phyloP scores from a whole-genome alignment of 1,140 invertebrate genomes.

The Neodiprion lecontei region DNA sequence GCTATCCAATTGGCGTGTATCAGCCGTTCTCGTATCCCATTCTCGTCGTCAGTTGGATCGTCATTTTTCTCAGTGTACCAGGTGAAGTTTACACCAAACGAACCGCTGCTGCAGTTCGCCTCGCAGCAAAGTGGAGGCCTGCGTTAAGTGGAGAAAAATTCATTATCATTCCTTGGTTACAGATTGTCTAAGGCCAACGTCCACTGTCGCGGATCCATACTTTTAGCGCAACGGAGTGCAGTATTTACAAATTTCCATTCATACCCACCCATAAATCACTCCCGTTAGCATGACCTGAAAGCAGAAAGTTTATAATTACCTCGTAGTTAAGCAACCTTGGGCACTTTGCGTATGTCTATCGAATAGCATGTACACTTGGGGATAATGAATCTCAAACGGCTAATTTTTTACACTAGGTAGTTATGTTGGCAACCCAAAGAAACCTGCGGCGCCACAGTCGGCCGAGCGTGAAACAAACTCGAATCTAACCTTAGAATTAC shows the following conservation, averaged over 20 bases:
- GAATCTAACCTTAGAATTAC: too few species aligned
- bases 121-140: constrained; percentile 8
- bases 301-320: background rate
- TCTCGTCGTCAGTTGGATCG: background rate
- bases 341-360: too few species aligned
- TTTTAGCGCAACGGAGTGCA: too few species aligned
- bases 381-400: too few species aligned
- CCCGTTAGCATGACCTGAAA: constrained; percentile 15
- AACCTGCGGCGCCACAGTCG: too few species aligned
- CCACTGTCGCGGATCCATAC: too few species aligned
- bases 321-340: too few species aligned
- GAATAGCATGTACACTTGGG: too few species aligned
- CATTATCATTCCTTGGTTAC: background rate
- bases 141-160: background rate
- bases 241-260: background rate
- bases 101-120: background rate
- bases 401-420: too few species aligned
- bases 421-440: too few species aligned
- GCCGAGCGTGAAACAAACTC: too few species aligned
- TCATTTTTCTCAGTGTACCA: background rate
- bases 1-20: constrained; percentile 31
- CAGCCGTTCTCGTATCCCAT: background rate
- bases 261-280: constrained; percentile 9
- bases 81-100: background rate
- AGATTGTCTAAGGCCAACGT: background rate